Evolutionary conservation across 1,140 invertebrate species (phyloP).

Genomic region (Drosophila pachea): DNA sequence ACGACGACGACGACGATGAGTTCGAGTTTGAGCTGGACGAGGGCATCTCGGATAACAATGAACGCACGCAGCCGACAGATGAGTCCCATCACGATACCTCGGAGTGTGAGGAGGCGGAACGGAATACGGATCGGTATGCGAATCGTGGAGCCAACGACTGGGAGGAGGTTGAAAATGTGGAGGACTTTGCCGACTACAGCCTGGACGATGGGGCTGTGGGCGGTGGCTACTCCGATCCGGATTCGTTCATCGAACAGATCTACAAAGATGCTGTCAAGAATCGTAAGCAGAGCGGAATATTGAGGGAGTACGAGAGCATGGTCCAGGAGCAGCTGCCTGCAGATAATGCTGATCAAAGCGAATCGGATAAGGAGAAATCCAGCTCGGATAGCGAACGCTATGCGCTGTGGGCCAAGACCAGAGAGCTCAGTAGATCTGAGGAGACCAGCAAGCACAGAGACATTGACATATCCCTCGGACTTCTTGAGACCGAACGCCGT

Average conservation of each 20-base stretch:
- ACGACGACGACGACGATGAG: slow-evolving; percentile 68
- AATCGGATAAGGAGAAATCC: slow-evolving; percentile 63
- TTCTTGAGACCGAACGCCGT: slow-evolving; percentile 55
- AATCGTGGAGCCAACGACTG: slow-evolving; percentile 68
- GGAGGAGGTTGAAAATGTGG: slow-evolving; percentile 62
- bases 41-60: slow-evolving; percentile 74
- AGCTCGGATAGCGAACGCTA: slow-evolving; percentile 62
- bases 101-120: slow-evolving; percentile 74
- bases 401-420: slow-evolving; percentile 62
- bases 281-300: slow-evolving; percentile 70
- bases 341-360: slow-evolving; percentile 43
- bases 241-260: slow-evolving; percentile 75
- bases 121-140: slow-evolving; percentile 72
- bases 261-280: slow-evolving; percentile 76
- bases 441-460: slow-evolving; percentile 39
- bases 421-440: slow-evolving; percentile 44
- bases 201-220: slow-evolving; percentile 70
- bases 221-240: slow-evolving; percentile 64
- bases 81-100: slow-evolving; percentile 75
- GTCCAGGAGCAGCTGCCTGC: slow-evolving; percentile 62
- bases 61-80: slow-evolving; percentile 71
- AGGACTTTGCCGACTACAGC: slow-evolving; percentile 51
- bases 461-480: slow-evolving; percentile 43
- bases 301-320: slow-evolving; percentile 71
- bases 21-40: slow-evolving; percentile 70